Evolutionary conservation across 2,888 invertebrate species (phyloP).

Genomic region (Watsonalla cultraria): DNA sequence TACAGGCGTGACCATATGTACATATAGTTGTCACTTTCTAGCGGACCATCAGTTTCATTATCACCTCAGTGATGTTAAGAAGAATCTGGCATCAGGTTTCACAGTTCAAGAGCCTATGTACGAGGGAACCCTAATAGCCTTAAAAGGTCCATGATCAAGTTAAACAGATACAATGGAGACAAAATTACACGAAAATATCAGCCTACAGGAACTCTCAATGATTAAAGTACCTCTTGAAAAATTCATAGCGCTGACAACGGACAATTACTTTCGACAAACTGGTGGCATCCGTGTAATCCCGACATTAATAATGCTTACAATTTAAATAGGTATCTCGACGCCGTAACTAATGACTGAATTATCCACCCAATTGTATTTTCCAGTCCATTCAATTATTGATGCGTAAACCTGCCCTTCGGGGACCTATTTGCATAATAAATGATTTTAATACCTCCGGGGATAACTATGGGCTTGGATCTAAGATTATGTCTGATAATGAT

Average conservation of each 20-base stretch:
- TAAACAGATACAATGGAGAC: neutral
- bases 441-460: constrained; percentile 4
- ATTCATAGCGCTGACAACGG: neutral
- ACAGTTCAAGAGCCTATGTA: too few species aligned
- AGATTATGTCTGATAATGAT: neutral
- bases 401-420: constrained; percentile 19
- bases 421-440: constrained; percentile 27
- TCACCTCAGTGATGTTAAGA: too few species aligned
- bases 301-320: constrained; percentile 1
- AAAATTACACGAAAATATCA: too few species aligned
- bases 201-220: neutral
- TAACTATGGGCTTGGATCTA: constrained; percentile 3
- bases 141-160: neutral
- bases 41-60: too few species aligned
- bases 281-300: neutral
- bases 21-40: too few species aligned
- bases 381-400: constrained; percentile 24
- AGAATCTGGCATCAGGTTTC: too few species aligned
- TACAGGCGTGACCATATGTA: too few species aligned
- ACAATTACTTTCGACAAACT: neutral
- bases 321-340: constrained; percentile 1
- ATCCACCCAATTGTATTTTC: constrained; percentile 13
- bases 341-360: constrained; percentile 13
- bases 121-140: neutral
- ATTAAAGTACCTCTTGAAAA: neutral